A percentile compares a stretch with the other conserved stretches of the same genome.
Conservation (phyloP, 2,888 invertebrate genomes). For the Oxycera nigricornis region DNA sequence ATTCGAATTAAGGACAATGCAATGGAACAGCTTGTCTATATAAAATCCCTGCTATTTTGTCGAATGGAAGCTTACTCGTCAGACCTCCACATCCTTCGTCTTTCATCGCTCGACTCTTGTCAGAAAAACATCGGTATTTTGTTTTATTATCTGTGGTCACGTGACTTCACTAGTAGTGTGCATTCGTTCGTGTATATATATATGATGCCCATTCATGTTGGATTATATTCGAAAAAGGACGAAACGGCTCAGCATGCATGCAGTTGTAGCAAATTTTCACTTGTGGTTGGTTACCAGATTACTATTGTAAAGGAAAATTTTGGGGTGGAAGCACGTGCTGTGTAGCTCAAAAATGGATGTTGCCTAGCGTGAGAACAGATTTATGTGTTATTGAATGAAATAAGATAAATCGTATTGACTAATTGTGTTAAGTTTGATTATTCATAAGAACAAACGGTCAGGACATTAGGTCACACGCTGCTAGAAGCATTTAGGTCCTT, state of each 20-base stretch:
- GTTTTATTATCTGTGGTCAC: conserved; percentile 44
- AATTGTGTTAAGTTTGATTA: no score
- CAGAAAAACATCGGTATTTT: conserved; percentile 34
- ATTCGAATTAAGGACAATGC: background rate
- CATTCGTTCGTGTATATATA: background rate
- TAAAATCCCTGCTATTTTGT: conserved; percentile 2
- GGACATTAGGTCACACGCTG: no score
- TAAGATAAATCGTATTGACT: no score
- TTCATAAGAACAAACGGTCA: no score
- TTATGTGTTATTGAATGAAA: background rate
- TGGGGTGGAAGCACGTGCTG: conserved; percentile 15
- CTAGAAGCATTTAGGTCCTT: no score
- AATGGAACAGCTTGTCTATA: background rate
- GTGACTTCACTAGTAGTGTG: conserved; percentile 30
- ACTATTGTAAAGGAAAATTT: background rate
- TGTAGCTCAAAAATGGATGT: background rate
- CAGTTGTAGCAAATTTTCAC: conserved; percentile 22
- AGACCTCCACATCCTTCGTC: background rate
- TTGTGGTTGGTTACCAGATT: conserved; percentile 10
- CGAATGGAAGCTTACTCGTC: background rate
- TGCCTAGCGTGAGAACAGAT: conserved; percentile 2
- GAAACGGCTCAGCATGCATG: background rate
- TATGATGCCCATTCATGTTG: background rate
- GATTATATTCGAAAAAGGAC: background rate
- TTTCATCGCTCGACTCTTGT: background rate